These are phyloP conservation scores for Boloria euphrosyne DNA, from an alignment of 2,888 invertebrate species.

Conservation along the genomic window DNA sequence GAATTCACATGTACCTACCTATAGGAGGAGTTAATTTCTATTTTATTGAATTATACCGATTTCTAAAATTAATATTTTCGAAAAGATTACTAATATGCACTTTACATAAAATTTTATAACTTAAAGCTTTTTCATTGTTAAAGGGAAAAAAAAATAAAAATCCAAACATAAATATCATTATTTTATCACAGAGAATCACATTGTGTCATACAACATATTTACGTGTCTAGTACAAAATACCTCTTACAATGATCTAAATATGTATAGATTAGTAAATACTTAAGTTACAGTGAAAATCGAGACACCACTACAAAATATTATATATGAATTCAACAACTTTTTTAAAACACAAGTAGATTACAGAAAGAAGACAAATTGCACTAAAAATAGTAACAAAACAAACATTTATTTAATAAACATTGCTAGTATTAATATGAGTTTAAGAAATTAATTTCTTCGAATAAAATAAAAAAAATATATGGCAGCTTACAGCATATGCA, in stretches of 20 bases:
- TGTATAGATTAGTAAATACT: conserved; percentile 56
- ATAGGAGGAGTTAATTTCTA: too few relatives aligned
- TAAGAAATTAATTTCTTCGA: background rate
- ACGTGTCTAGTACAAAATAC: conserved; percentile 80
- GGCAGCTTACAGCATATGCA: conserved; percentile 12
- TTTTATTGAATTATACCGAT: too few relatives aligned
- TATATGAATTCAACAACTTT: conserved; percentile 50
- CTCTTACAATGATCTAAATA: conserved; percentile 63
- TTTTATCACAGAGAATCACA: conserved; percentile 83
- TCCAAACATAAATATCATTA: conserved; percentile 76
- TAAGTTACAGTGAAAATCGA: conserved; percentile 55
- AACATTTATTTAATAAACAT: conserved; percentile 33
- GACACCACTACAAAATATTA: conserved; percentile 66
- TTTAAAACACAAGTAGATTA: conserved; percentile 35
- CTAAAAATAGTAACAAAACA: conserved; percentile 57
- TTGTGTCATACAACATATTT: conserved; percentile 81
- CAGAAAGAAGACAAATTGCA: conserved; percentile 52
- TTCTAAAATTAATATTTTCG: too few relatives aligned
- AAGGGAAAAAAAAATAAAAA: conserved; percentile 52
- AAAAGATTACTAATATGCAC: too few relatives aligned
- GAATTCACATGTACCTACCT: too few relatives aligned
- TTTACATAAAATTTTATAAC: too few relatives aligned
- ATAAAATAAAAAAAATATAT: conserved; percentile 12
- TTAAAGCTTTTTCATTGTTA: background rate
- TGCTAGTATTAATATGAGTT: conserved; percentile 14